A percentile compares a stretch with the other conserved stretches of the same genome.
Conservation (phyloP, 2,113 vertebrate genomes). For the Oreochromis aureus region DNA sequence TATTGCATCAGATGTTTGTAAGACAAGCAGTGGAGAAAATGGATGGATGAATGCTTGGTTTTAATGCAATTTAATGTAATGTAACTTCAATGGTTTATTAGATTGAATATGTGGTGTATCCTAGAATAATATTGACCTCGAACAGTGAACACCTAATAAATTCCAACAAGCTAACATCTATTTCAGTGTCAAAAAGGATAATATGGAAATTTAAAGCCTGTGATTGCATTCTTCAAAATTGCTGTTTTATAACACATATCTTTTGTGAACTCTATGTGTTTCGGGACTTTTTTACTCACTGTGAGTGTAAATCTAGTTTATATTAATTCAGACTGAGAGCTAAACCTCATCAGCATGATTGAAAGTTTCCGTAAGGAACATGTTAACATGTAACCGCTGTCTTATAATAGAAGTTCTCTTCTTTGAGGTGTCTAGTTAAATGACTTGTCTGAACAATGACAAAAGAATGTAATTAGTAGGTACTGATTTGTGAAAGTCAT, state of each 20-base stretch:
- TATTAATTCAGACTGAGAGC: slow-evolving; percentile 5
- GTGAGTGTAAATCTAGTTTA: neutral
- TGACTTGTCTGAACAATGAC: neutral
- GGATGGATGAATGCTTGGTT: neutral
- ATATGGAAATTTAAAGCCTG: neutral
- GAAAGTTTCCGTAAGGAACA: neutral
- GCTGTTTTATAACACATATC: neutral
- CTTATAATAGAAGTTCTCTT: neutral
- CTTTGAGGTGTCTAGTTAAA: neutral
- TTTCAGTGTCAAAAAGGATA: neutral
- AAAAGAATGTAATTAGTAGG: slow-evolving; percentile 22
- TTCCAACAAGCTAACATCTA: neutral
- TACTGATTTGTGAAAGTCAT: neutral
- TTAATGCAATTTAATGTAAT: neutral
- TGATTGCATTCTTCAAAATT: neutral
- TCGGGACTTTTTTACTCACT: neutral
- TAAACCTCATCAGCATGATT: neutral
- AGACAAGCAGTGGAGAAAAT: neutral
- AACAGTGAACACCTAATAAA: neutral
- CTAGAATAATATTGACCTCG: neutral
- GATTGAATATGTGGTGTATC: neutral
- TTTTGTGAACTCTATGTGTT: neutral
- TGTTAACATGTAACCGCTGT: neutral
- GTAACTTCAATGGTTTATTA: neutral
- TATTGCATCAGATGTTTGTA: neutral